These are phyloP conservation scores for Morpho deidamia DNA, from an alignment of 2,888 invertebrate genomes.

Conservation along the genomic window DNA sequence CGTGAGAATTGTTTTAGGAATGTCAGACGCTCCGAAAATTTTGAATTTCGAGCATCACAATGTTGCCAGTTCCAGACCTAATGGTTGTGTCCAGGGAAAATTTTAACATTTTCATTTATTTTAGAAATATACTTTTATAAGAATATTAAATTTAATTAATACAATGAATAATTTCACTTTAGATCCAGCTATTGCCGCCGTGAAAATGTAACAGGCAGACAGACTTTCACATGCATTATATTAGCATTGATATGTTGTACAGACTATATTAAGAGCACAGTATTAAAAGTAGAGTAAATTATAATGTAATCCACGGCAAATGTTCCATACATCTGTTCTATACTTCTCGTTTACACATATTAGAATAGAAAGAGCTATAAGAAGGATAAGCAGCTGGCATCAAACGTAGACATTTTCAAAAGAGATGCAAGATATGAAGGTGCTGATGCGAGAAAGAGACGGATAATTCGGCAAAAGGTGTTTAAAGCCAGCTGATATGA, in stretches of 20 bases:
- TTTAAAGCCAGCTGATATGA: conserved; percentile 23
- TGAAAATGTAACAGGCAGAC: too few species aligned
- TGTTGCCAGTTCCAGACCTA: background rate
- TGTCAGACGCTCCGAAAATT: conserved; percentile 21
- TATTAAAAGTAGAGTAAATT: too few species aligned
- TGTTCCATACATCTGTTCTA: conserved; percentile 19
- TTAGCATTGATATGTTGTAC: too few species aligned
- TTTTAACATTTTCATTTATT: background rate
- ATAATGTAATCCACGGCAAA: conserved; percentile 7
- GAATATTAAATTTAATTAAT: too few species aligned
- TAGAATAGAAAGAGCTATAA: conserved; percentile 9
- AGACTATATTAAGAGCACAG: too few species aligned
- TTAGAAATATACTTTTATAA: too few species aligned
- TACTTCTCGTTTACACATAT: conserved; percentile 13
- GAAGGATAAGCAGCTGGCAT: conserved; percentile 15
- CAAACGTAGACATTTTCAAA: conserved; percentile 8
- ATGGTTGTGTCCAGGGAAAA: background rate
- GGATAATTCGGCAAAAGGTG: conserved; percentile 18
- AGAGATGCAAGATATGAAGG: conserved; percentile 14
- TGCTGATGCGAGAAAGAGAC: conserved; percentile 14
- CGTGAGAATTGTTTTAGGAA: conserved; percentile 34
- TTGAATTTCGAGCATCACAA: conserved; percentile 17
- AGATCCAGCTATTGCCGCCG: too few species aligned
- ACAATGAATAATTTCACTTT: too few species aligned
- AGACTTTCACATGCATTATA: too few species aligned